Conservation (phyloP, 2,113 vertebrate species). For the Columba janthina region DNA sequence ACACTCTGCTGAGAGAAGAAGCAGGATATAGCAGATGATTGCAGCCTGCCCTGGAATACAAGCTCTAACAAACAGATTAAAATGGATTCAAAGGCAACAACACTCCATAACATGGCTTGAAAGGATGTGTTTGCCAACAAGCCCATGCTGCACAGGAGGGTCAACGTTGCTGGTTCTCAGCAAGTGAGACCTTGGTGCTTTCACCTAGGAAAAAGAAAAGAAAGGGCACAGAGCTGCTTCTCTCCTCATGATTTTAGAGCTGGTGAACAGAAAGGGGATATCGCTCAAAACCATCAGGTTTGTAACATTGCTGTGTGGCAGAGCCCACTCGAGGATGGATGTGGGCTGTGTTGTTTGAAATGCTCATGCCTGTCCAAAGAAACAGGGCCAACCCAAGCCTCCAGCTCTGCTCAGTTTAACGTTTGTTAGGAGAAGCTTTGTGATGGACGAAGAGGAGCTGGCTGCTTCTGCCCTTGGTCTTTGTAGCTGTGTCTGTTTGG, state of each 20-base stretch:
- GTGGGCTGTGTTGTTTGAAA: background rate
- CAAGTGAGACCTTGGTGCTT: background rate
- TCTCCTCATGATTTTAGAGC: background rate
- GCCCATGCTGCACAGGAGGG: background rate
- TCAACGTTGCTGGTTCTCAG: accelerated
- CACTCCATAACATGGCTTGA: background rate
- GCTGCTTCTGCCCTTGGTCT: background rate
- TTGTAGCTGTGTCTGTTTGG: background rate
- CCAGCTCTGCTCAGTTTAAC: background rate
- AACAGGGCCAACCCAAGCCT: background rate
- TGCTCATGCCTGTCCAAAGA: background rate
- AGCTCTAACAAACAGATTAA: slow-evolving; percentile 14
- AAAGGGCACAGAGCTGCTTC: background rate
- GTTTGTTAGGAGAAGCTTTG: background rate
- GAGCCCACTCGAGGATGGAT: background rate
- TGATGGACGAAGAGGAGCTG: background rate
- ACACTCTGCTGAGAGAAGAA: background rate
- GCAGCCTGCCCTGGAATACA: slow-evolving; percentile 22
- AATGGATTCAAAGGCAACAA: slow-evolving; percentile 15
- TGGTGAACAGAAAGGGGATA: background rate
- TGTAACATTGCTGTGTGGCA: background rate
- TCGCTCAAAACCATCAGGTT: background rate
- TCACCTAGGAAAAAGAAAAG: background rate
- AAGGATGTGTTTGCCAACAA: background rate
- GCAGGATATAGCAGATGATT: background rate